Evolutionary conservation across 2,888 invertebrate genomes (phyloP).

Genomic region (Leptopterna dolabrata): DNA sequence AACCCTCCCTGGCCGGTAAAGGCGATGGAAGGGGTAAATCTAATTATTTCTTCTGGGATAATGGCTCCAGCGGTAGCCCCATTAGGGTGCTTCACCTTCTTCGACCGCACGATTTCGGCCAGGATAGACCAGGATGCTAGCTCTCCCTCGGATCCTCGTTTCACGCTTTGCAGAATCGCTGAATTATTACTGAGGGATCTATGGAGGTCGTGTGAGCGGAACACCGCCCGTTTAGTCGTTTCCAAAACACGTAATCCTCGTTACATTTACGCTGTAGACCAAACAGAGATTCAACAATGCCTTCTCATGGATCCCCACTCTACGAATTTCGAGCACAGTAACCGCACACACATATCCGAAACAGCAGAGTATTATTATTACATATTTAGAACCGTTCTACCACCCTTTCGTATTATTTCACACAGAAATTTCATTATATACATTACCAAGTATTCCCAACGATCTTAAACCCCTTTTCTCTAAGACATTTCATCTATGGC

Average conservation of each 20-base stretch:
- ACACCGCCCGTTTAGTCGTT: neutral
- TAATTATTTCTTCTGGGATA: constrained; percentile 49
- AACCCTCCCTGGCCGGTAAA: neutral
- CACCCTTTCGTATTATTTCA: too few species aligned
- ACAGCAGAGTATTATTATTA: too few species aligned
- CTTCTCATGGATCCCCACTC: too few species aligned
- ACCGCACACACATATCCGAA: too few species aligned
- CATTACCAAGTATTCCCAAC: too few species aligned
- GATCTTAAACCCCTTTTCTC: too few species aligned
- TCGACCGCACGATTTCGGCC: neutral
- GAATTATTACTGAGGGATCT: constrained; percentile 10
- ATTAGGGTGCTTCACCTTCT: neutral
- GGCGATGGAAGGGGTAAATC: constrained; percentile 30
- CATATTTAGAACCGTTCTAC: too few species aligned
- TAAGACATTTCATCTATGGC: too few species aligned
- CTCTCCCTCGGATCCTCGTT: neutral
- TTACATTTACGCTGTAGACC: too few species aligned
- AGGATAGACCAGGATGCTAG: neutral
- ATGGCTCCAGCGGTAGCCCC: constrained; percentile 37
- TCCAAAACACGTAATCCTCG: neutral
- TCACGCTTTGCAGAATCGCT: neutral
- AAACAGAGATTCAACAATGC: too few species aligned
- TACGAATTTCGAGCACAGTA: too few species aligned
- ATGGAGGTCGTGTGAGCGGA: neutral
- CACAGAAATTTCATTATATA: too few species aligned